Conservation (phyloP, 1,140 invertebrate genomes). For the Drosophila bocqueti region DNA sequence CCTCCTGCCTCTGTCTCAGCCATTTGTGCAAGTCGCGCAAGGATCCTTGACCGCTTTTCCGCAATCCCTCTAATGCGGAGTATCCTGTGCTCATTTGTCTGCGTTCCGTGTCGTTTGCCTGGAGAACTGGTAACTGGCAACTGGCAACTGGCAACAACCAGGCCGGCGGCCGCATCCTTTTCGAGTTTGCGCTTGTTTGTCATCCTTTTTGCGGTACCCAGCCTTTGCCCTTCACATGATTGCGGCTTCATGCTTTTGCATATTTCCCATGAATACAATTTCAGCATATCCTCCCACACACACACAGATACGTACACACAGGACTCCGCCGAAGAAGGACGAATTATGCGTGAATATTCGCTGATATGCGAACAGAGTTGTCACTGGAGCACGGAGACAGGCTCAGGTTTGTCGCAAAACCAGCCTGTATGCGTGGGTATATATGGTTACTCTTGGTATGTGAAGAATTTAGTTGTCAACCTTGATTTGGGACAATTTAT, state of each 20-base stretch:
- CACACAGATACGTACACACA: not conserved
- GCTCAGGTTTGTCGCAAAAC: conserved; percentile 47
- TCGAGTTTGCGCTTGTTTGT: conserved; percentile 61
- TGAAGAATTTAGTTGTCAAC: conserved; percentile 42
- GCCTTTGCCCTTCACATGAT: conserved; percentile 51
- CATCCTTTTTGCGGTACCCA: conserved; percentile 58
- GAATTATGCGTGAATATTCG: conserved; percentile 55
- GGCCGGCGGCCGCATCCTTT: conserved; percentile 53
- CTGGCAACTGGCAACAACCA: conserved; percentile 16
- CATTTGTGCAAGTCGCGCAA: conserved; percentile 26
- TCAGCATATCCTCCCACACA: conserved; percentile 13
- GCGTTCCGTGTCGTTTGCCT: conserved; percentile 44
- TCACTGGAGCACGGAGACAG: conserved; percentile 18
- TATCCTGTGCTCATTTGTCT: conserved; percentile 44
- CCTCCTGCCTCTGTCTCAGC: conserved; percentile 1
- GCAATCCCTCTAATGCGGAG: conserved; percentile 22
- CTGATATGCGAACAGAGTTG: conserved; percentile 56
- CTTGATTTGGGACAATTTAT: conserved; percentile 27
- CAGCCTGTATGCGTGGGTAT: conserved; percentile 7
- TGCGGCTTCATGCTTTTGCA: conserved; percentile 65
- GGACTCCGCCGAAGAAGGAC: conserved; percentile 4
- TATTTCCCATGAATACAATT: conserved; percentile 60
- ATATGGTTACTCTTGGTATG: conserved; percentile 32
- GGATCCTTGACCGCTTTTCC: conserved; percentile 47
- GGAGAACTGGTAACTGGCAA: conserved; percentile 8